Conservation (phyloP, 2,797 vertebrate species). For the Antennarius maculatus region DNA sequence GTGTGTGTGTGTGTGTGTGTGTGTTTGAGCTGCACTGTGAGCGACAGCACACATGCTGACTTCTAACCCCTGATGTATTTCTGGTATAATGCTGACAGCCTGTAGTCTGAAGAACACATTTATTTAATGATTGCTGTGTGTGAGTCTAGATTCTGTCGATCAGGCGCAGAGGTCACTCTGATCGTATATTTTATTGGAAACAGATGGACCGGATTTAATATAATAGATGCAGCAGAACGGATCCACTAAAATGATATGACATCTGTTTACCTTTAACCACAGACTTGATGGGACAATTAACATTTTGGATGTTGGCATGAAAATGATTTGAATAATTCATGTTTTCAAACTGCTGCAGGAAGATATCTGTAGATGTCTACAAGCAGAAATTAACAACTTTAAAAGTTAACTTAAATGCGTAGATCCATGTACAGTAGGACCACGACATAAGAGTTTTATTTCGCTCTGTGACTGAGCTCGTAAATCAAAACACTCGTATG, state of each 20-base stretch:
- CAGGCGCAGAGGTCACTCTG: slow-evolving; percentile 36
- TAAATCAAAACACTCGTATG: no score
- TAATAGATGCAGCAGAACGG: slow-evolving; percentile 22
- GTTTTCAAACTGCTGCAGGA: background rate
- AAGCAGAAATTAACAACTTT: no score
- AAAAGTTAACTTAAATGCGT: background rate
- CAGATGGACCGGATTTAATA: slow-evolving; percentile 36
- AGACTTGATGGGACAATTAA: background rate
- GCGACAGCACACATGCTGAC: slow-evolving; percentile 60
- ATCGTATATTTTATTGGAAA: slow-evolving; percentile 11
- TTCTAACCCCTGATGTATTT: slow-evolving; percentile 64
- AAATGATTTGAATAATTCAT: background rate
- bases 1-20: slow-evolving; percentile 6
- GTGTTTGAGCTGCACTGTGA: slow-evolving; percentile 20
- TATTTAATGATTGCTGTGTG: slow-evolving; percentile 58
- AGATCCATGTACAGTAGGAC: background rate
- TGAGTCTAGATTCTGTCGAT: slow-evolving; percentile 14
- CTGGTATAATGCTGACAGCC: slow-evolving; percentile 67
- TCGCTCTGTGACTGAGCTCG: no score
- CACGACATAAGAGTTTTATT: no score
- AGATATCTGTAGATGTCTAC: background rate
- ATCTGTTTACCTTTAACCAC: slow-evolving; percentile 31
- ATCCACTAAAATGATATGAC: slow-evolving; percentile 23
- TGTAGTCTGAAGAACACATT: slow-evolving; percentile 66
- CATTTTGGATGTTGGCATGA: background rate